phyloP scores from a whole-genome alignment of 2,888 invertebrate genomes.

The Ypsolopha scabrella region DNA sequence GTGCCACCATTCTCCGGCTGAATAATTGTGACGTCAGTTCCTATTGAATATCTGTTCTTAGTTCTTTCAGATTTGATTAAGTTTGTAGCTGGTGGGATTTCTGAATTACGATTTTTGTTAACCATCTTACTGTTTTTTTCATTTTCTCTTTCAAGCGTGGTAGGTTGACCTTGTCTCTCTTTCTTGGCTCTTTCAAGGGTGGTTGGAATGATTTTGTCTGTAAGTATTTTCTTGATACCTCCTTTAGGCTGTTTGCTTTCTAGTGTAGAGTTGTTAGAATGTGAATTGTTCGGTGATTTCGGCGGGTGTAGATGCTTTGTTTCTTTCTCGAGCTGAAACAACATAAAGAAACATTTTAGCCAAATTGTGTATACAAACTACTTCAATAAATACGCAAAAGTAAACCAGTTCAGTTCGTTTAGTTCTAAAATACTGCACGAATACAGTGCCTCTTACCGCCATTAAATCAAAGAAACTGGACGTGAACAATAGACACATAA shows the following conservation, averaged over 20 bases:
- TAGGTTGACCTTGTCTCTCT: constrained; percentile 45
- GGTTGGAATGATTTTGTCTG: constrained; percentile 57
- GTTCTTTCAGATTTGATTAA: constrained; percentile 48
- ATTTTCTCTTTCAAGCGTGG: constrained; percentile 60
- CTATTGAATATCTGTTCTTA: constrained; percentile 47
- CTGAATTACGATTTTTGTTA: constrained; percentile 45
- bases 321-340: constrained; percentile 64
- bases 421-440: too few relatives aligned
- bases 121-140: constrained; percentile 58
- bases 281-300: constrained; percentile 50
- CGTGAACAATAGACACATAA: constrained; percentile 41
- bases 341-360: constrained; percentile 8
- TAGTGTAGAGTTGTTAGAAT: constrained; percentile 60
- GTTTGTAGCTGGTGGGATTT: constrained; percentile 23
- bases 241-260: constrained; percentile 58
- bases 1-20: constrained; percentile 50
- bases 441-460: too few relatives aligned
- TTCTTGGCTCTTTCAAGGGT: constrained; percentile 61
- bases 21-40: constrained; percentile 49
- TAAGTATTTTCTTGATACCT: constrained; percentile 61
- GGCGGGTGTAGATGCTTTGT: constrained; percentile 55
- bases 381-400: too few relatives aligned
- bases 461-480: not conserved
- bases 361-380: too few relatives aligned
- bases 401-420: too few relatives aligned